A percentile compares a stretch with the other conserved stretches of the same genome.
Conservation (phyloP, 2,113 vertebrate species). For the Poecile atricapillus region DNA sequence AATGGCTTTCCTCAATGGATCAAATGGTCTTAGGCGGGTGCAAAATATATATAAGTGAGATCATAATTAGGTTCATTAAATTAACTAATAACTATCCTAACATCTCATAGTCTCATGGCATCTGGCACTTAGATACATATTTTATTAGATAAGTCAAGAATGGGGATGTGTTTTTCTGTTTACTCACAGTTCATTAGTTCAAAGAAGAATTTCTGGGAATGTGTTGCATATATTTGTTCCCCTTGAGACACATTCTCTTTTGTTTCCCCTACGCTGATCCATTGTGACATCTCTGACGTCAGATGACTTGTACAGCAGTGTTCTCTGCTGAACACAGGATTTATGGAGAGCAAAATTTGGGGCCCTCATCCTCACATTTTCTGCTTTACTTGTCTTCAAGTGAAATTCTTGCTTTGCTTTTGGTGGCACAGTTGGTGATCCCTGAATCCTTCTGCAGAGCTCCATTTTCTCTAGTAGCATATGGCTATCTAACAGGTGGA, state of each 20-base stretch:
- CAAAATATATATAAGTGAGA: conserved; percentile 27
- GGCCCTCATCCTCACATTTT: background rate
- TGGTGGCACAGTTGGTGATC: background rate
- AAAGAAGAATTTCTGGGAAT: conserved; percentile 26
- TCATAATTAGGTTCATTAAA: conserved; percentile 36
- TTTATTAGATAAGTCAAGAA: conserved; percentile 29
- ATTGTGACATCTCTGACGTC: background rate
- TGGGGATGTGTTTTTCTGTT: conserved; percentile 20
- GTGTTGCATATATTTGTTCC: background rate
- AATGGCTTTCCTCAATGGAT: background rate
- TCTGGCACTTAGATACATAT: background rate
- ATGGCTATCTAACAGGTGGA: conserved; percentile 54
- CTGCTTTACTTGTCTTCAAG: background rate
- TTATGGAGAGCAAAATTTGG: background rate
- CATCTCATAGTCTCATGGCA: background rate
- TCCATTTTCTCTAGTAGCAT: conserved; percentile 24
- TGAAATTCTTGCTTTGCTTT: background rate
- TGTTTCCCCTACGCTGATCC: background rate
- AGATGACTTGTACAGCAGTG: background rate
- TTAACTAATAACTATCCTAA: conserved; percentile 39
- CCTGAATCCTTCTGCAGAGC: conserved; percentile 12
- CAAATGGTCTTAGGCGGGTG: background rate
- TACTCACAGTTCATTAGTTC: conserved; percentile 43
- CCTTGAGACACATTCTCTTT: background rate
- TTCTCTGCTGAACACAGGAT: background rate